Evolutionary conservation across 2,113 vertebrate species (phyloP).

Genomic region (Helogale parvula): DNA sequence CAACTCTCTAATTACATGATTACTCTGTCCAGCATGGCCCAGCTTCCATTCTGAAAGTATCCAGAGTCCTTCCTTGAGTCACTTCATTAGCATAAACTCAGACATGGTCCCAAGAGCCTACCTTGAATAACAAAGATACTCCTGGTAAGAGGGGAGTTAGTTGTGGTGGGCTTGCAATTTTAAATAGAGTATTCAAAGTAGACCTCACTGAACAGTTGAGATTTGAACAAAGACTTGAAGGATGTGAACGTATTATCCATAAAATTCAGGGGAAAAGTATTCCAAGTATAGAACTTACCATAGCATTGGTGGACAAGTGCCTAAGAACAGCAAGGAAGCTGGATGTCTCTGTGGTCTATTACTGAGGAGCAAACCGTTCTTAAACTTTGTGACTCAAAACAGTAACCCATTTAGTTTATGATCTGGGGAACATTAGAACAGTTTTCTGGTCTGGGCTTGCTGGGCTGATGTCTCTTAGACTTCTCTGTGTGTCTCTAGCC

Average conservation of each 20-base stretch:
- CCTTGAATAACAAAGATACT: not conserved
- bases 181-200: not conserved
- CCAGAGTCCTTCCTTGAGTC: not conserved
- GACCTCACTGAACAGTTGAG: not conserved
- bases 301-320: not conserved
- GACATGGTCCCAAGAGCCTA: not conserved
- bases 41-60: not conserved
- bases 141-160: not conserved
- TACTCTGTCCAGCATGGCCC: not conserved
- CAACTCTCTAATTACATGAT: not conserved
- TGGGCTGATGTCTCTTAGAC: not conserved
- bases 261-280: not conserved
- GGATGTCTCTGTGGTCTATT: not conserved
- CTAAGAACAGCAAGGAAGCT: not conserved
- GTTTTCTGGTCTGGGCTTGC: not conserved
- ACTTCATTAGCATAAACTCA: not conserved
- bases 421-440: not conserved
- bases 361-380: not conserved
- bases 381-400: not conserved
- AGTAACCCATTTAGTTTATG: not conserved
- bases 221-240: not conserved
- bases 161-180: not conserved
- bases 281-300: not conserved
- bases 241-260: not conserved
- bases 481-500: not conserved